Evolutionary conservation across 2,797 vertebrate species (phyloP), one percentile per base, ranked within the genome.

Genomic region (Rhinatrema bivittatum): DNA sequence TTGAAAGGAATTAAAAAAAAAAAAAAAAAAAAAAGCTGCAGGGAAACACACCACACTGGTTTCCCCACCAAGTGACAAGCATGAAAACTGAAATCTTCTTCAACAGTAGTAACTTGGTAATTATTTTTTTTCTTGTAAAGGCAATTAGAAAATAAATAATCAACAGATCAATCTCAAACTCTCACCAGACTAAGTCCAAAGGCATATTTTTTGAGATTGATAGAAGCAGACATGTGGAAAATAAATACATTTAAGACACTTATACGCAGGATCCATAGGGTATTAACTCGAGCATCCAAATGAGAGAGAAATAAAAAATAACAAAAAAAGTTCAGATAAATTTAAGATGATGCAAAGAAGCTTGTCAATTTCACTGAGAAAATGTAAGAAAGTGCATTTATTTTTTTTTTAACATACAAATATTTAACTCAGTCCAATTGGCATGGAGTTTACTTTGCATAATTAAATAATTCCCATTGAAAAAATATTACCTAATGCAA

Each of bases 351-450:
- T 73, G 68, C 47, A 2, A 45, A 56, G 43, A 36, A 4, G 16
- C 9, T 60, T 71, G 77, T 71, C 78, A 78, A 68, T 78, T 75
- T 51, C 81, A 81, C 72, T 67, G 71, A 72, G 34, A 50, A 36
- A 19, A 29, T 11, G 12, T 30, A 26, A 32, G 30, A 12, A 7
- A n/a, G 9, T 10, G 24, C n/a, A n/a, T 29, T n/a, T n/a, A n/a
- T n/a, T n/a, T n/a, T n/a, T n/a, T n/a, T 36, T 18, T 38, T 1
- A 1, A 2, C 0, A 2, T 11, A 18, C 21, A 20, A 30, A 17
- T 17, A 20, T 28, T 5, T 29, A 17, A 16, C 33, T n/a, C n/a
- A 16, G 14, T 1, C 1, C 22, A 48, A 26, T 20, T 20, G n/a
- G 24, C 4, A 2, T 17, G 41, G 4, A 1, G 21, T 30, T 32